Evolutionary conservation across 2,888 invertebrate species (phyloP), one percentile per base, ranked within the genome.

Genomic region (Pomacea canaliculata): DNA sequence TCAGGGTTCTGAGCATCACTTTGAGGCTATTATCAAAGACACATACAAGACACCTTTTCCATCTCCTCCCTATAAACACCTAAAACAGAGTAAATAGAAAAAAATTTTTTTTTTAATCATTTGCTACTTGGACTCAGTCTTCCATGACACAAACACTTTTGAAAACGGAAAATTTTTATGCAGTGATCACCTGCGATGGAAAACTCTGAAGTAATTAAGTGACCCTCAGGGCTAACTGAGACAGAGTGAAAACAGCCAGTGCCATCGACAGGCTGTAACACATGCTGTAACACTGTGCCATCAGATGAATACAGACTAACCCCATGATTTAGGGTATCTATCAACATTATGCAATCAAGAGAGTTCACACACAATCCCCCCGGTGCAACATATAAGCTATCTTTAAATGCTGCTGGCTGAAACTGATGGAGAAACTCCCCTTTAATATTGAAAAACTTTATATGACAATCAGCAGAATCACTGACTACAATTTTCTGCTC

Each of bases 201-300:
- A 73, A 82, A 87, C 76, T 89, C 90, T 5, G 87, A 81, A 1
- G 79, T 83, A 49, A 88, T 83, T 66, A 90, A 71, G 76, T 90
- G 90, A 72, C 90, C 90, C 79, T 90, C 89, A 49, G 85, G 85
- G 76, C 89, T 88, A 8, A 88, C 78, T 71, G 84, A 84, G 76
- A 86, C 83, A 71, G 87, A 76, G 78, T 89, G 88, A 37, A 88
- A 78, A 13, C 85, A 67, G 1, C 89, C 90, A 37, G 84, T 80
- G 65, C 85, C 87, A 78, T 90, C 89, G 60, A 83, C 76, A 13
- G 90, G 89, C 49, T 82, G 79, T 12, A 87, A 62, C 27, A 87
- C 73, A 72, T 87, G 86, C 49, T 85, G 79, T 9, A 87, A 59
- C 10, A 89, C 78, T 8, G 80, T 78, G 1, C 89, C 89, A 10